phyloP scores from a whole-genome alignment of 2,888 invertebrate species.

The Azorinus chamasolen region DNA sequence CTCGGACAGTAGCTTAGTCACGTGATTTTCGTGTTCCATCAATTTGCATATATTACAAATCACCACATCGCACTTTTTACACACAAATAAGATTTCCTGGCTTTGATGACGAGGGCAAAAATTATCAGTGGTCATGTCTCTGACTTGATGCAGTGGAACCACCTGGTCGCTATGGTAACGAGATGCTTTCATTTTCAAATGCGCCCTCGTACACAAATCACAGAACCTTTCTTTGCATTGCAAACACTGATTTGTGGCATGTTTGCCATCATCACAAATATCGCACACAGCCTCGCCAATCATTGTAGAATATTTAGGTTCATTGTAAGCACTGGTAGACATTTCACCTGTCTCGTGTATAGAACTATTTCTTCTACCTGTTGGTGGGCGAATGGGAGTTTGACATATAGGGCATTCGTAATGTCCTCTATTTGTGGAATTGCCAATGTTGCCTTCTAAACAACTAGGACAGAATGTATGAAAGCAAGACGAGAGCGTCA shows the following conservation, averaged over 20 bases:
- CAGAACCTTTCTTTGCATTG: conserved; percentile 56
- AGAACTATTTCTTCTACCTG: background rate
- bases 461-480: conserved; percentile 56
- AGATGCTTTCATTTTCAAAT: conserved; percentile 56
- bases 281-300: conserved; percentile 29
- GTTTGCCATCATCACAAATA: conserved; percentile 34
- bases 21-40: conserved; percentile 53
- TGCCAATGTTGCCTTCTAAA: conserved; percentile 24
- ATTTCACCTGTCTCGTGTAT: too few relatives aligned
- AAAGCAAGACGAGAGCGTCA: conserved; percentile 56
- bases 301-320: too few relatives aligned
- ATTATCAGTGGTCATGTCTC: background rate
- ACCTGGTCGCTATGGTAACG: conserved; percentile 55
- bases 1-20: conserved; percentile 53
- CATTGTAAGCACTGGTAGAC: too few relatives aligned
- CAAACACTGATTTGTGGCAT: conserved; percentile 45
- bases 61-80: conserved; percentile 42
- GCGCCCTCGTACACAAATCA: conserved; percentile 49
- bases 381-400: conserved; percentile 24
- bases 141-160: conserved; percentile 31
- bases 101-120: conserved; percentile 48
- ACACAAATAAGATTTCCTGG: conserved; percentile 49
- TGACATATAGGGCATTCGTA: conserved; percentile 55
- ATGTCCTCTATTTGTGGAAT: conserved; percentile 1
- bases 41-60: conserved; percentile 51